phyloP scores from a whole-genome alignment of 1,140 invertebrate genomes.

The Drosophila rhopaloa region DNA sequence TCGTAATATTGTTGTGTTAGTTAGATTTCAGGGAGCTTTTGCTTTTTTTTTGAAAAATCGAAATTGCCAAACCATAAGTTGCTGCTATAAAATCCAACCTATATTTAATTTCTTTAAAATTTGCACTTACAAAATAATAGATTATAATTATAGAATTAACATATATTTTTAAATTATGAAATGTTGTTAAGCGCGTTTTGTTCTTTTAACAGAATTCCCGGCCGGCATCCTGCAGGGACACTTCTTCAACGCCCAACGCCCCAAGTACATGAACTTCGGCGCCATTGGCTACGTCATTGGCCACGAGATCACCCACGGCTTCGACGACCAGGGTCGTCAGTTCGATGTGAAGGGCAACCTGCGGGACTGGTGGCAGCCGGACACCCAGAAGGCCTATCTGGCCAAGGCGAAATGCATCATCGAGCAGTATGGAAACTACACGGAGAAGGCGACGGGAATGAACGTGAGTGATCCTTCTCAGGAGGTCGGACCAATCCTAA shows the following conservation, averaged over 20 bases:
- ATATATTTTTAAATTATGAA: too few relatives aligned
- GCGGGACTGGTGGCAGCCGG: slow-evolving; percentile 92
- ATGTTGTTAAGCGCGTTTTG: not conserved
- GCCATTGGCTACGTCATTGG: slow-evolving; percentile 97
- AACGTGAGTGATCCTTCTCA: slow-evolving; percentile 86
- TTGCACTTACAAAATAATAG: too few relatives aligned
- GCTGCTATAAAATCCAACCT: too few relatives aligned
- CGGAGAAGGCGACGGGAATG: slow-evolving; percentile 88
- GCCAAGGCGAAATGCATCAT: slow-evolving; percentile 93
- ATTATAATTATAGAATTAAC: too few relatives aligned
- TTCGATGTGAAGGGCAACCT: slow-evolving; percentile 96
- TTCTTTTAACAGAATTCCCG: slow-evolving; percentile 89
- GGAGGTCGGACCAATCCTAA: not conserved
- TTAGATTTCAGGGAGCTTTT: too few relatives aligned
- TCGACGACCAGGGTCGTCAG: slow-evolving; percentile 95
- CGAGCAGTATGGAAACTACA: slow-evolving; percentile 94
- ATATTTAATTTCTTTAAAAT: too few relatives aligned
- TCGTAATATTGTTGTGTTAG: too few relatives aligned
- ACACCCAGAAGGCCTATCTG: slow-evolving; percentile 91
- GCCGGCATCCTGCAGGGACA: slow-evolving; percentile 95
- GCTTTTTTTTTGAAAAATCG: too few relatives aligned
- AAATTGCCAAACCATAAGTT: too few relatives aligned
- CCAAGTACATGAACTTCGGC: slow-evolving; percentile 96
- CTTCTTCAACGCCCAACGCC: slow-evolving; percentile 93
- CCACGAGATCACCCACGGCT: slow-evolving; percentile 97